phyloP scores from a whole-genome alignment of 2,113 vertebrate species.

The Sinocyclocheilus maitianheensis region DNA sequence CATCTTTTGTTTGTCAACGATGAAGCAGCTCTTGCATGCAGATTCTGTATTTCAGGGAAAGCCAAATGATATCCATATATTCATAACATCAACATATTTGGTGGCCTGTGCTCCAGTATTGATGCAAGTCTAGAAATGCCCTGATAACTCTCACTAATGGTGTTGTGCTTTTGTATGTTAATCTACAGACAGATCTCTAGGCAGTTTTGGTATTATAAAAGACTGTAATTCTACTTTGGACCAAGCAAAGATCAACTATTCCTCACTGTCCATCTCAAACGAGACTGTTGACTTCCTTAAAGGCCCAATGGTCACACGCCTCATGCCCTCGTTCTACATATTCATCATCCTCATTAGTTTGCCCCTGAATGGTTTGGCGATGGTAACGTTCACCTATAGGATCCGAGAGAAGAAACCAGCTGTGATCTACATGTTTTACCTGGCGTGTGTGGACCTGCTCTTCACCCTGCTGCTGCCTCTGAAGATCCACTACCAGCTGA shows the following conservation, averaged over 20 bases:
- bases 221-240: too few relatives aligned
- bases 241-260: too few relatives aligned
- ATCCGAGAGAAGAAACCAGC: constrained; percentile 68
- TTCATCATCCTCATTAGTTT: constrained; percentile 82
- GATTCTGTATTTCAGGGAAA: too few relatives aligned
- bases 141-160: too few relatives aligned
- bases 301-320: constrained; percentile 75
- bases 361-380: constrained; percentile 83
- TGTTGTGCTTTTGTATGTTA: not conserved
- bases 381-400: constrained; percentile 78
- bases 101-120: too few relatives aligned
- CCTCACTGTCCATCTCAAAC: constrained; percentile 64
- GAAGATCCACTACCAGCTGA: constrained; percentile 87
- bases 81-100: too few relatives aligned
- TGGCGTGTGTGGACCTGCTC: constrained; percentile 70
- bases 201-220: too few relatives aligned
- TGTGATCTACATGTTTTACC: constrained; percentile 88
- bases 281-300: constrained; percentile 73
- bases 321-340: constrained; percentile 85
- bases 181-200: not conserved
- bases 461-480: constrained; percentile 70
- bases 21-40: too few relatives aligned
- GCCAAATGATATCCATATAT: too few relatives aligned
- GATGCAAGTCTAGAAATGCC: too few relatives aligned
- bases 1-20: too few relatives aligned